Evolutionary conservation across 2,888 invertebrate genomes (phyloP).

Genomic region (Ganaspis brasiliensis): DNA sequence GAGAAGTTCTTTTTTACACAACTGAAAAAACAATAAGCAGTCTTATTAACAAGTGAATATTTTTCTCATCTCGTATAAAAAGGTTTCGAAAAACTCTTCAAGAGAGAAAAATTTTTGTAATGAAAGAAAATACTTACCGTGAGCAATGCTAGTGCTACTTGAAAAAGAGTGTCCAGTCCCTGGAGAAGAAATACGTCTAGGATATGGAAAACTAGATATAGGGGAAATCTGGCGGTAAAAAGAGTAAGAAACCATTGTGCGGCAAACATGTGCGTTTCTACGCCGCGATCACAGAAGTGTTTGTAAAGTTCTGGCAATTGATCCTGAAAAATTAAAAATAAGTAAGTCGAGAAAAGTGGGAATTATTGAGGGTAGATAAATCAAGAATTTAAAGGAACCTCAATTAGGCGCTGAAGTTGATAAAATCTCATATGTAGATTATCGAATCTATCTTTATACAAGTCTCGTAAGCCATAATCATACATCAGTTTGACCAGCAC

Average conservation of each 20-base stretch:
- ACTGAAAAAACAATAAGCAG: slow-evolving; percentile 77
- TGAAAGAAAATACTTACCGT: slow-evolving; percentile 85
- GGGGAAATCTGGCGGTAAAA: slow-evolving; percentile 99
- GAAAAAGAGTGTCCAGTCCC: slow-evolving; percentile 97
- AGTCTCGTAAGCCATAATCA: slow-evolving; percentile 95
- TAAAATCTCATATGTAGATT: slow-evolving; percentile 96
- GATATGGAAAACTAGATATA: slow-evolving; percentile 98
- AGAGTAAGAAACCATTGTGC: slow-evolving; percentile 99
- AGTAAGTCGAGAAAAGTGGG: slow-evolving; percentile 32
- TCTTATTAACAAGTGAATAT: background rate
- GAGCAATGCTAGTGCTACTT: slow-evolving; percentile 96
- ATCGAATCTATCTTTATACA: slow-evolving; percentile 98
- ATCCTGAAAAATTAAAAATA: slow-evolving; percentile 83
- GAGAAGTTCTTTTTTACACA: slow-evolving; percentile 94
- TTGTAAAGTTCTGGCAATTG: slow-evolving; percentile 90
- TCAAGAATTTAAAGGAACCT: slow-evolving; percentile 82
- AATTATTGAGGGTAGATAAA: background rate
- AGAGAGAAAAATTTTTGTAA: too few relatives aligned
- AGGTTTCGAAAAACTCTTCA: too few relatives aligned
- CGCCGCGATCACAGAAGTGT: slow-evolving; percentile 90
- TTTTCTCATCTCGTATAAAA: background rate
- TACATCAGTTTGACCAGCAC: slow-evolving; percentile 98
- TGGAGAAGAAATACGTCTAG: slow-evolving; percentile 97
- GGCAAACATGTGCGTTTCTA: slow-evolving; percentile 99
- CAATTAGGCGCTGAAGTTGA: slow-evolving; percentile 96